phyloP scores from a whole-genome alignment of 1,140 invertebrate species.

The Chymomyza costata region DNA sequence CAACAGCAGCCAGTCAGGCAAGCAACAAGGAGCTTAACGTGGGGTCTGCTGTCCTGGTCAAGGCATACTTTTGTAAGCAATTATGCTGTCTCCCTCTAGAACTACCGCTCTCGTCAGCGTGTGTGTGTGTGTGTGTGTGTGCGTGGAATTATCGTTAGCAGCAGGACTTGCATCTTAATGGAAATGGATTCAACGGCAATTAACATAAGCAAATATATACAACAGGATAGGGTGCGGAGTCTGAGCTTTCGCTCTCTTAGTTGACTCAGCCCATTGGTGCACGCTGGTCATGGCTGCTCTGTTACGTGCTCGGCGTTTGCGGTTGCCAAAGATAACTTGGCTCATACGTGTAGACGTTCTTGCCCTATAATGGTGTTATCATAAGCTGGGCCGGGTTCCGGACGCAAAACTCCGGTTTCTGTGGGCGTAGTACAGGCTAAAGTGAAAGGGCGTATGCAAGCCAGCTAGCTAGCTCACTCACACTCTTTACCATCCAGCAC shows the following conservation, averaged over 20 bases:
- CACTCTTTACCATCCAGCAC: neutral
- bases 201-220: conserved; percentile 75
- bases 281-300: conserved; percentile 15
- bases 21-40: conserved; percentile 43
- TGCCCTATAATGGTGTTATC: conserved; percentile 67
- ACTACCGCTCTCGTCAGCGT: conserved; percentile 7
- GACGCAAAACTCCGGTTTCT: neutral
- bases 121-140: conserved; percentile 30
- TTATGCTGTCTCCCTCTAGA: conserved; percentile 38
- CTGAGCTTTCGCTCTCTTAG: too few relatives aligned
- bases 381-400: conserved; percentile 56
- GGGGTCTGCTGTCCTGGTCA: conserved; percentile 41
- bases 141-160: conserved; percentile 67
- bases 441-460: neutral
- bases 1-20: conserved; percentile 30
- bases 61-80: conserved; percentile 67
- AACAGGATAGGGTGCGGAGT: conserved; percentile 38
- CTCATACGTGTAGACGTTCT: conserved; percentile 42
- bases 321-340: conserved; percentile 51
- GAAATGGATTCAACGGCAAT: conserved; percentile 75
- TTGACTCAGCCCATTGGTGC: conserved; percentile 19
- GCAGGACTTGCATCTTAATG: conserved; percentile 74
- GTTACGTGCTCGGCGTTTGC: conserved; percentile 59
- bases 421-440: too few relatives aligned
- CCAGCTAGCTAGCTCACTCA: neutral